A percentile compares a stretch with the other conserved stretches of the same genome.
phyloP scores from a whole-genome alignment of 2,888 invertebrate species.

The Volucella bombylans region DNA sequence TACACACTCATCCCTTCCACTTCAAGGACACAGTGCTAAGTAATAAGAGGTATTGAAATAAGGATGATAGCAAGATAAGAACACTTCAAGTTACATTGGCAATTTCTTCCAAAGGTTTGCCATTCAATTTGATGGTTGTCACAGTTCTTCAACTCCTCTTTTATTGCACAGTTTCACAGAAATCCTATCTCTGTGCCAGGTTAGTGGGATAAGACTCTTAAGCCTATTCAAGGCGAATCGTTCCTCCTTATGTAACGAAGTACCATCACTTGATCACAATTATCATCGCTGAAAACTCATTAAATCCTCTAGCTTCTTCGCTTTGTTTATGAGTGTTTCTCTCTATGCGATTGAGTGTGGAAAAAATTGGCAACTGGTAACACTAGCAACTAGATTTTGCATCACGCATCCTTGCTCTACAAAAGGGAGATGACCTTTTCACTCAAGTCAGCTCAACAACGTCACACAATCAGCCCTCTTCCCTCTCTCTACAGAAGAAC shows the following conservation, averaged over 20 bases:
- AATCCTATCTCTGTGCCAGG: no score
- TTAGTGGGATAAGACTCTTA: no score
- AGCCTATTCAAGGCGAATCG: no score
- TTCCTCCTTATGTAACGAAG: constrained; percentile 7
- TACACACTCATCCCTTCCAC: no score
- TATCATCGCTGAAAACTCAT: constrained; percentile 7
- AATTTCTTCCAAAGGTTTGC: no score
- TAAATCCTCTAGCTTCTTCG: constrained; percentile 4
- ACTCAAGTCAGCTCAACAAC: not conserved
- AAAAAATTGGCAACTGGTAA: constrained; percentile 9
- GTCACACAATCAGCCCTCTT: not conserved
- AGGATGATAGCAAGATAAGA: no score
- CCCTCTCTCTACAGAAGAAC: not conserved
- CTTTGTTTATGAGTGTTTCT: constrained; percentile 11
- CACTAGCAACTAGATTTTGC: constrained; percentile 30
- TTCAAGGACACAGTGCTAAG: no score
- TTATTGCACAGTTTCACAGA: no score
- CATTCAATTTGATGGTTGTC: no score
- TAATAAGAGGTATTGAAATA: no score
- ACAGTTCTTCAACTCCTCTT: no score
- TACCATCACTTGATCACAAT: not conserved
- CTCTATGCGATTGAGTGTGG: constrained; percentile 5
- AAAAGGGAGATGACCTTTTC: constrained; percentile 54
- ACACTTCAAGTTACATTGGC: no score
- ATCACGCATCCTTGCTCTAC: constrained; percentile 13